These are phyloP conservation scores for Esperia sulphurella DNA, from an alignment of 2,888 invertebrate genomes.

Conservation along the genomic window DNA sequence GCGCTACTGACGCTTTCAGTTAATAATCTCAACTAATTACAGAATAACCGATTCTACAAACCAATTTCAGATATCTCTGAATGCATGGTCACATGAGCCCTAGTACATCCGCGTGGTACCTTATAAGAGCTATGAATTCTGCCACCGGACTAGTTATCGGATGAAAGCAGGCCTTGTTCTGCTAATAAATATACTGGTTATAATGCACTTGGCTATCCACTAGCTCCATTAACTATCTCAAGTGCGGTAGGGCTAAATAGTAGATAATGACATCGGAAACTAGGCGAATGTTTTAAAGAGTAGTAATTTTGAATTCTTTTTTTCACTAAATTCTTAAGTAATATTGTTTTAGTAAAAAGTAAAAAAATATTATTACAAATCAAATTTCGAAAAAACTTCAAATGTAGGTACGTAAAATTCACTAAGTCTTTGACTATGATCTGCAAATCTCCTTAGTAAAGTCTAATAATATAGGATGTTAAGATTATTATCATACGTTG, in stretches of 20 bases:
- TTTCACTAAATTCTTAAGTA: no score
- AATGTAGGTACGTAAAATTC: no score
- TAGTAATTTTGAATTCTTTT: no score
- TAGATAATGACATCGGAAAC: not conserved
- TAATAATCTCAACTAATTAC: no score
- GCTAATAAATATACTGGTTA: conserved; percentile 51
- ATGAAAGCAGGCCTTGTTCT: conserved; percentile 51
- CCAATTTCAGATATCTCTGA: conserved; percentile 3
- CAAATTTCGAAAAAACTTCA: no score
- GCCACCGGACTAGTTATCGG: conserved; percentile 57
- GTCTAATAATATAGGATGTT: no score
- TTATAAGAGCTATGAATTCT: conserved; percentile 56
- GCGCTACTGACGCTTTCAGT: no score
- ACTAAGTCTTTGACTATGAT: no score
- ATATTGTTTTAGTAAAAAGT: no score
- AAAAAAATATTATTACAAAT: no score
- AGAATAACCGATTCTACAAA: not conserved
- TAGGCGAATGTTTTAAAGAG: not conserved
- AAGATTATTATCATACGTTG: no score
- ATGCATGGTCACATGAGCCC: conserved; percentile 33
- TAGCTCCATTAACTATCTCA: not conserved
- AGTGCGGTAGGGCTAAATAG: not conserved
- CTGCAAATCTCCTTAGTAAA: no score
- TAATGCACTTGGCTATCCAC: conserved; percentile 9
- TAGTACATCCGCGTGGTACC: conserved; percentile 47